These are phyloP conservation scores for Dromiciops gliroides DNA, from an alignment of 2,113 vertebrate species.

Conservation along the genomic window DNA sequence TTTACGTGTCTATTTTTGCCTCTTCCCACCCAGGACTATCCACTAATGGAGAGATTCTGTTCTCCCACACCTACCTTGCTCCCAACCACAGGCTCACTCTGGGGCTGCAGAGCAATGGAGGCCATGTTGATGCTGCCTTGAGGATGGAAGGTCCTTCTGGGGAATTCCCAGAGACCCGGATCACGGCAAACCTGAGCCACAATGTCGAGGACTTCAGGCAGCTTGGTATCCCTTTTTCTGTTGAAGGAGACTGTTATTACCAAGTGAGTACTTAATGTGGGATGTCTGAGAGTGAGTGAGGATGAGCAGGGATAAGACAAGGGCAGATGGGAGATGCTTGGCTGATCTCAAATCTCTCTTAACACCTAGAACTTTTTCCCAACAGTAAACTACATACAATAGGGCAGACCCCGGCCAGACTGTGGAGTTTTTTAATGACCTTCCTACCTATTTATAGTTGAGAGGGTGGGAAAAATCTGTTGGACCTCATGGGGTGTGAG, in stretches of 20 bases:
- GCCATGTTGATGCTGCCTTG: constrained; percentile 77
- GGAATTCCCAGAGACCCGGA: constrained; percentile 56
- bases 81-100: constrained; percentile 67
- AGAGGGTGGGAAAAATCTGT: not conserved
- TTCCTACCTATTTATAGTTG: not conserved
- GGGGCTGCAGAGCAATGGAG: constrained; percentile 77
- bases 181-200: constrained; percentile 80
- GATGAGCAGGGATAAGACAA: not conserved
- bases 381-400: not conserved
- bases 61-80: constrained; percentile 66
- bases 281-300: not conserved
- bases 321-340: not conserved
- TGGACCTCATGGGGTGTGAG: not conserved
- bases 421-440: not conserved
- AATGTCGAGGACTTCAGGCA: constrained; percentile 76
- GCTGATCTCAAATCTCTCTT: not conserved
- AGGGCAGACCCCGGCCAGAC: not conserved
- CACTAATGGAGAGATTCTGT: constrained; percentile 66
- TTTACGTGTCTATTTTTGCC: not conserved
- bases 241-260: constrained; percentile 80
- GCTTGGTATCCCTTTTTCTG: constrained; percentile 79
- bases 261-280: constrained; percentile 79
- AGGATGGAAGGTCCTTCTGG: constrained; percentile 56
- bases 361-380: not conserved
- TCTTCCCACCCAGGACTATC: constrained; percentile 83